Conservation (phyloP, 2,113 vertebrate genomes). For the Sphyrna mokarran region DNA sequence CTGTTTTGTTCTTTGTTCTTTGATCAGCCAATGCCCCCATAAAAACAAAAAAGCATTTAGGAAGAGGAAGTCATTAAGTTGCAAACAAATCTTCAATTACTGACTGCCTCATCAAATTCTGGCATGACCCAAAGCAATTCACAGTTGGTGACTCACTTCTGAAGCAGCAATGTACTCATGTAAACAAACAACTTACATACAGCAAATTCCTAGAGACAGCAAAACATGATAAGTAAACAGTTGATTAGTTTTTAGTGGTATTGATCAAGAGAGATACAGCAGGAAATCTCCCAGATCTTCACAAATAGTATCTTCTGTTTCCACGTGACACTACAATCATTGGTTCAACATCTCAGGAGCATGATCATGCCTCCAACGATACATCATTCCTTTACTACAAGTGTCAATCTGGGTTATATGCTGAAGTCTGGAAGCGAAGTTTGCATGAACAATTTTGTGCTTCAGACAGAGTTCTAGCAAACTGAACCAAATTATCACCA, state of each 20-base stretch:
- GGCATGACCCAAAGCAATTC: not conserved
- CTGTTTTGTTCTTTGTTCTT: too few relatives aligned
- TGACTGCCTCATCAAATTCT: not conserved
- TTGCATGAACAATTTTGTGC: not conserved
- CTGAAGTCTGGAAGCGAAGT: not conserved
- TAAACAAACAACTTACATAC: not conserved
- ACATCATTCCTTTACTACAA: not conserved
- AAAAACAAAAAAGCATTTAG: not conserved
- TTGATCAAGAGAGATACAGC: not conserved
- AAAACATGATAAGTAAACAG: not conserved
- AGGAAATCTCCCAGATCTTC: not conserved
- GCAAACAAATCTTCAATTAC: not conserved
- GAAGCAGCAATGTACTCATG: not conserved
- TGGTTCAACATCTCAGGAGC: not conserved
- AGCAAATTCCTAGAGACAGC: not conserved
- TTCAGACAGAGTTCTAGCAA: not conserved
- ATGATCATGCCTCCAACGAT: not conserved
- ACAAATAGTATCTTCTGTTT: not conserved
- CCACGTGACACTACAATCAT: not conserved
- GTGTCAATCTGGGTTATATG: not conserved
- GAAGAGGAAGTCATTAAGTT: not conserved
- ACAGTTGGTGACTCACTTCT: not conserved
- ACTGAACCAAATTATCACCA: not conserved
- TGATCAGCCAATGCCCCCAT: not conserved
- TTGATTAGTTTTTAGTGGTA: not conserved